Percentiles rank a stretch among this genome's conserved stretches.
These are phyloP conservation scores for Cossypha heuglini DNA, from an alignment of 2,797 vertebrate genomes.

Conservation along the genomic window DNA sequence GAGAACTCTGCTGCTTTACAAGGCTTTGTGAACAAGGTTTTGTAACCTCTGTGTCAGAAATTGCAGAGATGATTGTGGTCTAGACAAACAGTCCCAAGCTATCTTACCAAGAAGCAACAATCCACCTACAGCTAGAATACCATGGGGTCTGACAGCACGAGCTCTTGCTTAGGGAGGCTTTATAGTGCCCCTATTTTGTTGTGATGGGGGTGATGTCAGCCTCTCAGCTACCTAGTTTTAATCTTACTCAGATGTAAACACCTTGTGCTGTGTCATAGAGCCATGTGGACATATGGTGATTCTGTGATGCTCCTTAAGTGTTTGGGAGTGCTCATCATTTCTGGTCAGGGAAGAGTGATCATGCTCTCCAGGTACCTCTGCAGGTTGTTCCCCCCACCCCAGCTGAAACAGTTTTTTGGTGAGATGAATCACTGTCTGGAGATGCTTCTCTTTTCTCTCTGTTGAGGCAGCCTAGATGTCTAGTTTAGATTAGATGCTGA, in stretches of 20 bases:
- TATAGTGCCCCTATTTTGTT: not conserved
- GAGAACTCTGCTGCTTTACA: not conserved
- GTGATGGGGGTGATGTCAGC: not conserved
- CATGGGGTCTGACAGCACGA: not conserved
- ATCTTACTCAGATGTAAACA: not conserved
- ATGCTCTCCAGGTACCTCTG: not conserved
- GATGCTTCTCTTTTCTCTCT: not conserved
- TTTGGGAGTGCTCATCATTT: not conserved
- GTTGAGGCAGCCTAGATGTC: conserved; percentile 42
- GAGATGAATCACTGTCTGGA: conserved; percentile 49
- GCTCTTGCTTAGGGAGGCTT: not conserved
- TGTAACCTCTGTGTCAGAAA: not conserved
- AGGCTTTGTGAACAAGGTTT: not conserved
- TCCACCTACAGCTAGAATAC: not conserved
- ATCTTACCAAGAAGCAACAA: not conserved
- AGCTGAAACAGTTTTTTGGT: not conserved
- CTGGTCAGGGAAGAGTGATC: not conserved
- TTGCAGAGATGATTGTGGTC: not conserved
- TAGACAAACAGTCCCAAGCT: not conserved
- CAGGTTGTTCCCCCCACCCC: not conserved
- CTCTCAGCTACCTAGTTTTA: not conserved
- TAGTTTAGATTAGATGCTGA: conserved; percentile 53
- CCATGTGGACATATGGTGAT: not conserved
- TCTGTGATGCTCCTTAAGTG: not conserved
- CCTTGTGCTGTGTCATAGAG: not conserved